phyloP scores from a whole-genome alignment of 2,113 vertebrate species.

The Hippocampus mohnikei region DNA sequence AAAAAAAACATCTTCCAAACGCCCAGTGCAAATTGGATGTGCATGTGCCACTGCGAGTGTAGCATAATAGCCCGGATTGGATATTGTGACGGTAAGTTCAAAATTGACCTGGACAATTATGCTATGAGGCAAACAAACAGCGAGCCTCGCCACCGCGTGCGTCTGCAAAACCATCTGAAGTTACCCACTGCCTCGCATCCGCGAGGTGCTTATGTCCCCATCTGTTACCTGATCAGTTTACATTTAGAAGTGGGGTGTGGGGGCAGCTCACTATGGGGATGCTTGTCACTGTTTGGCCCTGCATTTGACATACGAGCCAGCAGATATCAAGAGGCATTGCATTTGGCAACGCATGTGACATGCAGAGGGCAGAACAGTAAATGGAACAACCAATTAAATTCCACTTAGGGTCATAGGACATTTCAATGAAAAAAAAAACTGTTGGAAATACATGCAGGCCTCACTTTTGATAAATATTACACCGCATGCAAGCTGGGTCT shows the following conservation, averaged over 20 bases:
- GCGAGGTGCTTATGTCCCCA: slow-evolving; percentile 22
- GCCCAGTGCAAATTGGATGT: too few species aligned
- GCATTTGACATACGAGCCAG: not conserved
- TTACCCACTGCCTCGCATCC: slow-evolving; percentile 28
- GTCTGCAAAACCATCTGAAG: slow-evolving; percentile 31
- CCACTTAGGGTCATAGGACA: not conserved
- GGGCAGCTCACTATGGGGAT: slow-evolving; percentile 18
- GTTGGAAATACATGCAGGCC: slow-evolving; percentile 43
- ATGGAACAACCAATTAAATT: slow-evolving; percentile 16
- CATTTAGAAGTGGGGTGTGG: slow-evolving; percentile 14
- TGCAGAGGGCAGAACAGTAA: not conserved
- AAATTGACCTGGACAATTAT: too few species aligned
- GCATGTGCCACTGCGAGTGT: too few species aligned
- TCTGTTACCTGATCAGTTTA: slow-evolving; percentile 40
- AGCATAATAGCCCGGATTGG: not conserved
- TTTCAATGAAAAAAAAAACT: not conserved
- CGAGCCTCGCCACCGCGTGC: slow-evolving; percentile 24
- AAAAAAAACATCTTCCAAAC: too few species aligned
- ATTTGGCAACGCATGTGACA: not conserved
- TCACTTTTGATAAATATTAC: slow-evolving; percentile 36
- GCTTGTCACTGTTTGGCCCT: slow-evolving; percentile 18
- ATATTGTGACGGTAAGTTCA: too few species aligned
- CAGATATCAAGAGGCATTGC: not conserved
- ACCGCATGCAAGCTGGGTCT: slow-evolving; percentile 4
- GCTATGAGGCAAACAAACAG: not conserved